Evolutionary conservation across 2,888 invertebrate genomes (phyloP).

Genomic region (Ypsolopha scabrella): DNA sequence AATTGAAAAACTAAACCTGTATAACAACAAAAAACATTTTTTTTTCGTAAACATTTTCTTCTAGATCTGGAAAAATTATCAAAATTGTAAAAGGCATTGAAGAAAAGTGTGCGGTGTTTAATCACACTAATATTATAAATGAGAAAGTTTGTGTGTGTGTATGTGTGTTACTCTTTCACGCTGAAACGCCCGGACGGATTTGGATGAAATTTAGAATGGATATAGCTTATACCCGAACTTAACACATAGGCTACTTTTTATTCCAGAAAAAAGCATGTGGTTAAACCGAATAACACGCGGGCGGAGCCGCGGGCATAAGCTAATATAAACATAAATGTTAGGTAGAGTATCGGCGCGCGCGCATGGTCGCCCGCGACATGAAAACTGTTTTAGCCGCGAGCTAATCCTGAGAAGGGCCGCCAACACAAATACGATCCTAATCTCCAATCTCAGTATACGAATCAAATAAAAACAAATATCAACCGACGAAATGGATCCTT

Average conservation of each 20-base stretch:
- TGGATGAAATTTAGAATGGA: not conserved
- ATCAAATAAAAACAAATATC: not conserved
- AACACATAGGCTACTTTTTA: too few relatives aligned
- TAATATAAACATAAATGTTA: not conserved
- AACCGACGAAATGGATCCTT: not conserved
- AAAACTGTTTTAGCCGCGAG: constrained; percentile 31
- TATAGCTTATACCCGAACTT: too few relatives aligned
- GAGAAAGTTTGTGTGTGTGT: too few relatives aligned
- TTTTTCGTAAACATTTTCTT: too few relatives aligned
- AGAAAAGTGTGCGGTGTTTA: not conserved
- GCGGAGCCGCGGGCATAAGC: too few relatives aligned
- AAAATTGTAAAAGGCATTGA: too few relatives aligned
- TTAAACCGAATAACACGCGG: too few relatives aligned
- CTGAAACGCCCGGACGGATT: not conserved
- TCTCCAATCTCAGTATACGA: not conserved
- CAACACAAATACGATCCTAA: constrained; percentile 6
- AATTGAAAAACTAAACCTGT: too few relatives aligned
- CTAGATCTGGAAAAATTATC: too few relatives aligned
- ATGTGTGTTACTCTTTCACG: not conserved
- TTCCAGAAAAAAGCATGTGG: too few relatives aligned
- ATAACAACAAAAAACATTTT: too few relatives aligned
- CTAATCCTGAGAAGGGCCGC: constrained; percentile 14
- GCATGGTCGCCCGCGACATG: constrained; percentile 21
- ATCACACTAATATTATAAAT: not conserved
- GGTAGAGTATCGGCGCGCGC: not conserved